A percentile compares a stretch with the other conserved stretches of the same genome.
phyloP scores from a whole-genome alignment of 1,140 invertebrate genomes.

The Contarinia nasturtii region DNA sequence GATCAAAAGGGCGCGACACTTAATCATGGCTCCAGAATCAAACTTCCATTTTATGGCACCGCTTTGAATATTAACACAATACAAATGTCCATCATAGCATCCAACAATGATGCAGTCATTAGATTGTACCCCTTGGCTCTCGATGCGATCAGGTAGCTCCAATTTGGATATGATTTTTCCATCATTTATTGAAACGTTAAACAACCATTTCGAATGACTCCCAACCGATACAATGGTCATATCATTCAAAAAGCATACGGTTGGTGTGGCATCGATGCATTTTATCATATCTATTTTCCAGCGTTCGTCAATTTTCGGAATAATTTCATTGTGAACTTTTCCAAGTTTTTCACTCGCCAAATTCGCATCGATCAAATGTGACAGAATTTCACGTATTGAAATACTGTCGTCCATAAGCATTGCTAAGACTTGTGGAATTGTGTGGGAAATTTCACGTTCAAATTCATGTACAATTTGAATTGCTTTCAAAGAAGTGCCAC shows the following conservation, averaged over 20 bases:
- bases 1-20: constrained; percentile 23
- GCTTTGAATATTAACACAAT: constrained; percentile 22
- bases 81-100: constrained; percentile 32
- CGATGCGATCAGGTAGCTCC: constrained; percentile 28
- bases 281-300: constrained; percentile 30
- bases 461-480: constrained; percentile 14
- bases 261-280: constrained; percentile 34
- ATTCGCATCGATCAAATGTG: not conserved
- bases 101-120: constrained; percentile 19
- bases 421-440: constrained; percentile 12
- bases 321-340: not conserved
- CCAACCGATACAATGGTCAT: constrained; percentile 13
- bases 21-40: constrained; percentile 27
- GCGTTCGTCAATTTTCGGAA: not conserved
- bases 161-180: constrained; percentile 15
- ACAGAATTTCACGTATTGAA: not conserved
- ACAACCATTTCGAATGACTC: constrained; percentile 14
- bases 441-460: constrained; percentile 10
- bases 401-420: constrained; percentile 10
- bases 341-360: not conserved
- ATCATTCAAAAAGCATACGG: constrained; percentile 10
- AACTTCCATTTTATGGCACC: constrained; percentile 28
- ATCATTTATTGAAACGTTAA: not conserved
- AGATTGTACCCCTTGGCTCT: constrained; percentile 28
- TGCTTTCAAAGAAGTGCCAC: constrained; percentile 19